Base-by-base conservation (phyloP, 2,113 vertebrate species). In the Acrocephalus arundinaceus region DNA sequence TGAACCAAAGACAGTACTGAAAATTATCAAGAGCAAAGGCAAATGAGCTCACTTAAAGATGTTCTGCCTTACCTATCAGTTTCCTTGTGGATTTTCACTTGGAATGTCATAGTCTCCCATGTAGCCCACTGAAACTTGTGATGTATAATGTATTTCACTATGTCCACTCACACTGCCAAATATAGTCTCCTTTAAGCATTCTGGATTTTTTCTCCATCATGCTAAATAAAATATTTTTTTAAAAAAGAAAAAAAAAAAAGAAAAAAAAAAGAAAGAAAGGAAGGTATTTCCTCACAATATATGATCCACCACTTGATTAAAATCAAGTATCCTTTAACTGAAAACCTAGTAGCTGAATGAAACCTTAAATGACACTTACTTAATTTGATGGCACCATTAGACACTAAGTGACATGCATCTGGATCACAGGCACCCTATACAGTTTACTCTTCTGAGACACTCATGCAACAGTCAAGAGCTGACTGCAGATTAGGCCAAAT, bases 1-100 rank as follows among this genome's bases (percentile, higher is more conserved):
- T 94, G 90, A 94, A 95, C 78, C 67, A 94, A 94, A 96, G 51
- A 45, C 66, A 76, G 30, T 59, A 61, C 28, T 9, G 35, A 85
- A 92, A 93, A 95, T 81, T 92, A 73, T 82, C 37, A 62, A 75
- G 46, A 90, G 77, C 39, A 90, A 81, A 92, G n/a, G 70, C 52
- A 86, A 92, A 96, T 71, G 57, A 76, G 55, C 41, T 74, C 76
- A 41, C 33, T 74, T 77, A 70, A 28, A 91, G n/a, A 61, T 48
- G 8, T 37, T 86, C 35, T 90, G 13, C n/a, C 61, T 67, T 72
- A 67, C 52, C 41, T 88, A 81, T 17, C 2, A 78, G 67, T 80
- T 95, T 91, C 35, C 37, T 83, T 57, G 17, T 61, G 57, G 22
- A n/a, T 65, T 68, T 75, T 87, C 70, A 76, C 21, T 62, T 65